Evolutionary conservation across 1,140 invertebrate species (phyloP).

Genomic region (Apolygus lucorum): DNA sequence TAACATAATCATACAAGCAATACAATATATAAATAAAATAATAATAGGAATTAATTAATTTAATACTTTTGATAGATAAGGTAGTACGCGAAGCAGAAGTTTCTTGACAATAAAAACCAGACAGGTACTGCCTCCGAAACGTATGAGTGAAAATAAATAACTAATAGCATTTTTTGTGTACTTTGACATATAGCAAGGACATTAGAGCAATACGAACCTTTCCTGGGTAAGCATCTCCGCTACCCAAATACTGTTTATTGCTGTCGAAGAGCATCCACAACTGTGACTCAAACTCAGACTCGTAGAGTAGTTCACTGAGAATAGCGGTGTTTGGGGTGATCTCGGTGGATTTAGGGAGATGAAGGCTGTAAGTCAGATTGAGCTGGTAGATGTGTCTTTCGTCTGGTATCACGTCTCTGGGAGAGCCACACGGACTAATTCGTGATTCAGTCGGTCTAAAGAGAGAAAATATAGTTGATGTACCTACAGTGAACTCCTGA

Average conservation of each 20-base stretch:
- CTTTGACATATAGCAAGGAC: too few relatives aligned
- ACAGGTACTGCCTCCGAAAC: too few relatives aligned
- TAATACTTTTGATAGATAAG: background rate
- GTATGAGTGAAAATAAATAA: background rate
- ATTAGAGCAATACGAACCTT: constrained; percentile 60
- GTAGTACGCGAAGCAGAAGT: too few relatives aligned
- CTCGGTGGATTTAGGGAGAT: constrained; percentile 71
- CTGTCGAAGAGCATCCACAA: constrained; percentile 91
- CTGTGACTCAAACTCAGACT: constrained; percentile 90
- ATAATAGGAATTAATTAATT: background rate
- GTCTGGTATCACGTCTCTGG: constrained; percentile 75
- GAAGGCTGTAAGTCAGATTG: constrained; percentile 76
- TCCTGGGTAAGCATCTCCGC: constrained; percentile 79
- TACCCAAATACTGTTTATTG: constrained; percentile 78
- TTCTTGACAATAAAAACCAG: too few relatives aligned
- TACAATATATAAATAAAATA: background rate
- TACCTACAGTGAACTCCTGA: too few relatives aligned
- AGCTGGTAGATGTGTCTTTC: constrained; percentile 83
- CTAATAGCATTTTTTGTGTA: too few relatives aligned
- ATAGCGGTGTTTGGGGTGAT: constrained; percentile 68
- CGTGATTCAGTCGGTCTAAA: constrained; percentile 73
- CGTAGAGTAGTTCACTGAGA: constrained; percentile 81
- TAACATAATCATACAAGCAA: background rate
- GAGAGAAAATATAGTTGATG: too few relatives aligned
- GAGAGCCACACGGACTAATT: constrained; percentile 56